Base-by-base conservation (phyloP, 2,888 invertebrate species). In the Callimorpha dominula region DNA sequence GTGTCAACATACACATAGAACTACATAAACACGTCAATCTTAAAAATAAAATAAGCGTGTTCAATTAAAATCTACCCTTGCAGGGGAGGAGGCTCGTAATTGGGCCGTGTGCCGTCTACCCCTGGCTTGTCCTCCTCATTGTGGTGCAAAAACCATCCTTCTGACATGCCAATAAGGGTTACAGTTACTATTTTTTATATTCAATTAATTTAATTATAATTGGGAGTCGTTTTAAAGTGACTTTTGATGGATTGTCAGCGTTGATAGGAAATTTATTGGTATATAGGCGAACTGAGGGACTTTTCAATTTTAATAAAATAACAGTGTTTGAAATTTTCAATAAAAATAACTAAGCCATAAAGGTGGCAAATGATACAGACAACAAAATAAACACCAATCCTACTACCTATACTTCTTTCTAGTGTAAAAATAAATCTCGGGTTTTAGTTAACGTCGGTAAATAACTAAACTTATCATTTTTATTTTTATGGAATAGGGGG, bases 21-120 rank as follows among this genome's bases (percentile, higher is more conserved):
- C 15, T 17, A 65, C 54, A 68, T 65, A 82, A 81, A 85, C 81
- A 91, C 91, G 91, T 93, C 94, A 92, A 93, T 92, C 92, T 90
- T 88, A 88, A 90, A 60, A 92, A 89, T 91, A 93, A 94, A 94
- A 94, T 92, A 92, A 91, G 88, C 93, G 92, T 90, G 90, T 91
- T 93, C 93, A 94, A 94, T 94, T 94, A 94, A 92, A 91, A 88
- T 88, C 88, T 83, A 88, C 86, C 88, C 85, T 86, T 85, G 88
- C 85, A 87, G 89, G 93, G 89, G 81, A 81, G 80, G 78, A 70
- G 77, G 77, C 74, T 82, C 74, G 73, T 93, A 93, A 94, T 94
- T 92, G 92, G 91, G 93, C 84, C 94, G 92, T 94, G 94, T 93
- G 94, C 86, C 92, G 85, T 82, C 70, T 69, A 62, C 89, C 90